A percentile compares a stretch with the other conserved stretches of the same genome.
Conservation (phyloP, 2,113 vertebrate genomes). For the Ceyx melanurus region DNA sequence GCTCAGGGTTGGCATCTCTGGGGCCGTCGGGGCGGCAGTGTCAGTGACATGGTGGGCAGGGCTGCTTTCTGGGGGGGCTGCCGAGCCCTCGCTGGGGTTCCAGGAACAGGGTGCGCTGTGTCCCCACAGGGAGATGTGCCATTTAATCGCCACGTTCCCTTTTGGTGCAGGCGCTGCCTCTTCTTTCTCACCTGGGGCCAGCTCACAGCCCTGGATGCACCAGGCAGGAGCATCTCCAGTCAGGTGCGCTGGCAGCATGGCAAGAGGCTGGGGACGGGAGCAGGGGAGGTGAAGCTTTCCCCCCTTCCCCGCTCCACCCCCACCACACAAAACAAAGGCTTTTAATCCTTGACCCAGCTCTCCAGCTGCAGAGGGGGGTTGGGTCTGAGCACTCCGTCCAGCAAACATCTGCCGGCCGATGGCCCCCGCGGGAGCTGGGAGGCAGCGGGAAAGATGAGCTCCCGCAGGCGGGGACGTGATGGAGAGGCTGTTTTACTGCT, state of each 20-base stretch:
- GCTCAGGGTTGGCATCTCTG: fast-evolving
- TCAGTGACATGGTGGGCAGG: fast-evolving
- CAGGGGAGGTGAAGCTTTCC: neutral
- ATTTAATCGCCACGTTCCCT: neutral
- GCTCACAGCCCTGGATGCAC: fast-evolving
- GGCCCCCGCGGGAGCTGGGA: conserved; percentile 16
- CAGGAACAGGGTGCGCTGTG: fast-evolving
- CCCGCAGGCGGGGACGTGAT: neutral
- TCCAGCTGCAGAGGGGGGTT: neutral
- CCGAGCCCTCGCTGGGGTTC: fast-evolving
- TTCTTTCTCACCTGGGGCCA: neutral
- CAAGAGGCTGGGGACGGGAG: neutral
- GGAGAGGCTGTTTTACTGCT: conserved; percentile 33
- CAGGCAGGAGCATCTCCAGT: neutral
- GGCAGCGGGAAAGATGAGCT: conserved; percentile 44
- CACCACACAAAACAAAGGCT: neutral
- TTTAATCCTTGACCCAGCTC: neutral
- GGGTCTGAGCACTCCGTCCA: neutral
- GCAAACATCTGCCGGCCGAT: conserved; percentile 48
- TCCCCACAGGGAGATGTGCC: neutral
- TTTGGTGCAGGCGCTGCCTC: fast-evolving
- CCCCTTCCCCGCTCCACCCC: too few relatives aligned
- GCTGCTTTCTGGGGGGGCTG: neutral
- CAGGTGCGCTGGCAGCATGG: fast-evolving
- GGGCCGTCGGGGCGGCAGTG: fast-evolving